Base-by-base conservation (phyloP, 2,113 vertebrate species). In the Rhizomys pruinosus region DNA sequence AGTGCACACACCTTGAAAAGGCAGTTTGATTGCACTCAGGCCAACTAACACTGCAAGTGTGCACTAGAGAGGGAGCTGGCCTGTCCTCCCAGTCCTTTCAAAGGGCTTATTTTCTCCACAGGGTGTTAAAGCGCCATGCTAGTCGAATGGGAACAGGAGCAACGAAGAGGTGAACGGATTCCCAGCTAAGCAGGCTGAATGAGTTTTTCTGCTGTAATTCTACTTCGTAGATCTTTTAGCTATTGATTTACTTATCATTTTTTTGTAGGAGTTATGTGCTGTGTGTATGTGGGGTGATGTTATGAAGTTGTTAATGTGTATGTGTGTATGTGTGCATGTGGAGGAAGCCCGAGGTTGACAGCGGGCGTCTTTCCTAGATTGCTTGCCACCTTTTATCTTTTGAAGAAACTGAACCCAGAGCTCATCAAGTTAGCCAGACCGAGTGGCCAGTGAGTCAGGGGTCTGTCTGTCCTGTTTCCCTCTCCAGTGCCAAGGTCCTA, bases 1-100 rank as follows among this genome's bases (percentile, higher is more conserved):
- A 96, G 82, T 5, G 47, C 55, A 80, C 66, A 66, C 63, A 96
- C 92, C 95, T 89, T 73, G 94, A 89, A 77, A 72, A 0, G 11
- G 73, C 22, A 29, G 57, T 74, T 47, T 85, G 76, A 84, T 29
- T 80, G 74, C 37, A 37, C 52, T 27, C 64, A 5, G 7, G 94
- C 84, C 89, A 89, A 32, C 11, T 37, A 74, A 68, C 22, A 12
- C 0, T 13, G 57, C 71, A 82, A 85, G 22, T 25, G 25, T 27
- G 23, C 19, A 32, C 87, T 71, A 23, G 52, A 76, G 44, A 71
- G 27, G 6, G n/a, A 74, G 64, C 72, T 82, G 8, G 47, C n/a
- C n/a, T n/a, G 29, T 69, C 87, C 44, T 74, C 29, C 47, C 9
- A 6, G 7, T 47, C n/a, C 61, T 87, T 68, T 82, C 88, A 78